Evolutionary conservation across 2,888 invertebrate genomes (phyloP).

Genomic region (Stegophylla sp.): DNA sequence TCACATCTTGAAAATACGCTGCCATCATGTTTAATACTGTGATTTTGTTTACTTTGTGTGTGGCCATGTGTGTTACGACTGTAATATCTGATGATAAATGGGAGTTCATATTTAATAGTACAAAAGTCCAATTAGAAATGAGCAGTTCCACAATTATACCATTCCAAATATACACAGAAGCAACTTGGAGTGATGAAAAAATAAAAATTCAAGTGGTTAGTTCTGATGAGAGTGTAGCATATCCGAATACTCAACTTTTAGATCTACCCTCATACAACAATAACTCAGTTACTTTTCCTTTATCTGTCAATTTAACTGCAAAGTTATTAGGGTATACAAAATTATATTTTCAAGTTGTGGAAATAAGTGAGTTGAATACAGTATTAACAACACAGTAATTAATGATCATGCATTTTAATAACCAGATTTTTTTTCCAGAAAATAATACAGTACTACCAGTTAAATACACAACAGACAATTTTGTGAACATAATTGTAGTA

Average conservation of each 20-base stretch:
- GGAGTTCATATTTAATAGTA: constrained; percentile 19
- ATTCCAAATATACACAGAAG: constrained; percentile 1
- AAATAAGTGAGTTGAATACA: constrained; percentile 13
- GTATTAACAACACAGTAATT: not conserved
- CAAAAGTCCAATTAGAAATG: constrained; percentile 35
- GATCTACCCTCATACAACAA: constrained; percentile 11
- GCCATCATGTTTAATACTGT: constrained; percentile 2
- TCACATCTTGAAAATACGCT: not conserved
- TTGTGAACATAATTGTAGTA: constrained; percentile 68
- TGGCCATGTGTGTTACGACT: not conserved
- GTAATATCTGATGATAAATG: not conserved
- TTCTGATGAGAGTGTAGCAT: constrained; percentile 25
- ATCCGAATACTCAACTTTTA: not conserved
- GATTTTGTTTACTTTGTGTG: constrained; percentile 16
- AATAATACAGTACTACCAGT: constrained; percentile 13
- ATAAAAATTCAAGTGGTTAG: constrained; percentile 27
- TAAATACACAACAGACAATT: not conserved
- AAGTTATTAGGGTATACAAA: constrained; percentile 44
- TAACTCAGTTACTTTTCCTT: not conserved
- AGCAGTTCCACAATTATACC: constrained; percentile 4
- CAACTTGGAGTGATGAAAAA: constrained; percentile 1
- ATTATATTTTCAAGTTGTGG: constrained; percentile 32
- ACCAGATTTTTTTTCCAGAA: constrained; percentile 3
- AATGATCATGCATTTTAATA: not conserved
- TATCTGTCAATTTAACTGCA: constrained; percentile 26